phyloP scores from a whole-genome alignment of 1,140 invertebrate genomes.

The Orius laevigatus region DNA sequence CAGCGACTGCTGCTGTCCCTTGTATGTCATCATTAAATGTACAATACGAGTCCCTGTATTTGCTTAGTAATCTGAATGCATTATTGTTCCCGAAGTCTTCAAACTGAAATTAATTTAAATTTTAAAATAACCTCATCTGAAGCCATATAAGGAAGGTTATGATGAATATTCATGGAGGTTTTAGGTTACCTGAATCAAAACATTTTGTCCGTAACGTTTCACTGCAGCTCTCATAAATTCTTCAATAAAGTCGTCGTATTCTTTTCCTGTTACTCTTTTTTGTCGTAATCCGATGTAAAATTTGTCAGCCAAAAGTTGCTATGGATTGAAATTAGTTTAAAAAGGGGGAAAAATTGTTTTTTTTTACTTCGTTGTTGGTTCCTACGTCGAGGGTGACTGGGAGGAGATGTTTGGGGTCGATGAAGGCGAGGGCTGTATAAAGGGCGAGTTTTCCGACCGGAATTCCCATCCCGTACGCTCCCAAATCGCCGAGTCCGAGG shows the following conservation, averaged over 20 bases:
- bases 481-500: slow-evolving; percentile 83
- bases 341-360: background rate
- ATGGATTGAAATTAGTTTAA: slow-evolving; percentile 15
- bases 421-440: slow-evolving; percentile 82
- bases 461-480: slow-evolving; percentile 87
- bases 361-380: slow-evolving; percentile 63
- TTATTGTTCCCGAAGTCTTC: slow-evolving; percentile 90
- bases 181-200: slow-evolving; percentile 39
- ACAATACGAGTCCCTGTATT: slow-evolving; percentile 71
- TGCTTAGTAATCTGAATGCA: slow-evolving; percentile 70
- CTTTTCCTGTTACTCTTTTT: slow-evolving; percentile 55
- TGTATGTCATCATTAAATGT: slow-evolving; percentile 96
- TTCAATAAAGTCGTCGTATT: slow-evolving; percentile 87
- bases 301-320: slow-evolving; percentile 67
- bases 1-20: slow-evolving; percentile 75
- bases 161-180: too few relatives aligned
- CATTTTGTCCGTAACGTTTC: slow-evolving; percentile 63
- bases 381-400: slow-evolving; percentile 85
- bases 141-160: too few relatives aligned
- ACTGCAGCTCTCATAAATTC: slow-evolving; percentile 93
- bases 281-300: slow-evolving; percentile 84
- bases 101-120: too few relatives aligned
- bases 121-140: background rate
- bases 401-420: slow-evolving; percentile 75
- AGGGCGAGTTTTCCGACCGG: slow-evolving; percentile 80